Evolutionary conservation across 2,888 invertebrate species (phyloP), one percentile per base, ranked within the genome.

Genomic region (Deilephila porcellus): DNA sequence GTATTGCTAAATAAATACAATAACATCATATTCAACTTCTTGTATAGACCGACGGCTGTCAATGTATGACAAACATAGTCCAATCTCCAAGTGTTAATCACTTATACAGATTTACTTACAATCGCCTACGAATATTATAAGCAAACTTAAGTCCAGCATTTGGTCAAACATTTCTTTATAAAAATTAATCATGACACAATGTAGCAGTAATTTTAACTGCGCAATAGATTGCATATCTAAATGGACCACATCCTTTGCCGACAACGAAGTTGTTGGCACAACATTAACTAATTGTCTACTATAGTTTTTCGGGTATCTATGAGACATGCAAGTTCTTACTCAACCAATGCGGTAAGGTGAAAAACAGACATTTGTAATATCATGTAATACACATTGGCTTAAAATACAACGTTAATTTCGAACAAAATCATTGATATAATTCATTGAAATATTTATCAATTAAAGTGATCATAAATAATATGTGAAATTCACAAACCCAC

Each of bases 241-340:
- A 70, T 82, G 75, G 83, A 81, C 75, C 84, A 83, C 79, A 80
- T 83, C 83, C 83, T 83, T 60, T 79, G 56, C 56, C 56, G 67
- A 25, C 25, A 67, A 67, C 52, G 52, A 14, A 67, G 25, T 52
- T 67, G 64, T 67, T 67, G 52, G 25, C 52, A 67, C 37, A 64
- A 64, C 67, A 67, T 67, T 29, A 25, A 45, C 52, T 67, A 67
- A 45, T 52, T 20, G 25, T 52, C 52, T 67, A 67, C 17, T 60
- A 56, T 70, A 73, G 52, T 53, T 60, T 63, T 60, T 71, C 34
- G n/a, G 62, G 37, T 74, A 32, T 45, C 70, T 56, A 1, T 56
- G 1, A n/a, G 56, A 56, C 56, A n/a, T 6, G 56, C 17, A 56
- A 56, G 19, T n/a, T 19, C 53, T 56, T 56, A n/a, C 56, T n/a